A percentile compares a stretch with the other conserved stretches of the same genome.
Evolutionary conservation across 2,888 invertebrate species (phyloP).

Genomic region (Philereme vetulata): DNA sequence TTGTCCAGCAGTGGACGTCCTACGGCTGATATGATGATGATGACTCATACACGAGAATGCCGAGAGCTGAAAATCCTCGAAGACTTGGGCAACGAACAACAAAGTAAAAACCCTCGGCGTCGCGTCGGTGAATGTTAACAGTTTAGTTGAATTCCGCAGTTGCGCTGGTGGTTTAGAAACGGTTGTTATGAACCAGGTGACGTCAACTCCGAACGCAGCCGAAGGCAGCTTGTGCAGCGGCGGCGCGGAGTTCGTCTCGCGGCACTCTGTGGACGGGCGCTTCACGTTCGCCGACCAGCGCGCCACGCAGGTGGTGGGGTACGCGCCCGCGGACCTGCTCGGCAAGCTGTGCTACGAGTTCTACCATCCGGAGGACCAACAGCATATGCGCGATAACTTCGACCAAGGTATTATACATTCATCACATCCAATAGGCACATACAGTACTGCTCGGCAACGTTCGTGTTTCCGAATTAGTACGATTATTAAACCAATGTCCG

Average conservation of each 20-base stretch:
- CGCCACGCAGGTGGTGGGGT: conserved; percentile 95
- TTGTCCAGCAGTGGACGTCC: too few species aligned
- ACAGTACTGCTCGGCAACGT: too few species aligned
- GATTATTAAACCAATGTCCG: too few species aligned
- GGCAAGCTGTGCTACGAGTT: conserved; percentile 98
- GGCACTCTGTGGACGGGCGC: conserved; percentile 98
- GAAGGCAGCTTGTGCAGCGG: conserved; percentile 93
- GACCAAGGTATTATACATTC: conserved; percentile 89
- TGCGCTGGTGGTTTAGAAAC: too few species aligned
- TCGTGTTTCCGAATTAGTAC: too few species aligned
- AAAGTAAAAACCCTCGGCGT: too few species aligned
- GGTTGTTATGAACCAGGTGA: conserved; percentile 80
- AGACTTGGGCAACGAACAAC: too few species aligned
- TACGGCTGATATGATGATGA: too few species aligned
- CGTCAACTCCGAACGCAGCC: conserved; percentile 96
- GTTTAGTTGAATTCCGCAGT: too few species aligned
- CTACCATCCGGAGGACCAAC: conserved; percentile 98
- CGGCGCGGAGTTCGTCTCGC: conserved; percentile 97
- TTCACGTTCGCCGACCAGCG: conserved; percentile 99
- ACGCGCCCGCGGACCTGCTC: conserved; percentile 96
- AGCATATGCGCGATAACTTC: conserved; percentile 98
- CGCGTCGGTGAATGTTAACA: too few species aligned
- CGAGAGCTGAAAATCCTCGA: conserved; percentile 1
- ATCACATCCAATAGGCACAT: too few species aligned
- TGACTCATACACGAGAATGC: conserved; percentile 3